A percentile compares a stretch with the other conserved stretches of the same genome.
Evolutionary conservation across 2,888 invertebrate species (phyloP).

Genomic region (Oxyscelio sp.): DNA sequence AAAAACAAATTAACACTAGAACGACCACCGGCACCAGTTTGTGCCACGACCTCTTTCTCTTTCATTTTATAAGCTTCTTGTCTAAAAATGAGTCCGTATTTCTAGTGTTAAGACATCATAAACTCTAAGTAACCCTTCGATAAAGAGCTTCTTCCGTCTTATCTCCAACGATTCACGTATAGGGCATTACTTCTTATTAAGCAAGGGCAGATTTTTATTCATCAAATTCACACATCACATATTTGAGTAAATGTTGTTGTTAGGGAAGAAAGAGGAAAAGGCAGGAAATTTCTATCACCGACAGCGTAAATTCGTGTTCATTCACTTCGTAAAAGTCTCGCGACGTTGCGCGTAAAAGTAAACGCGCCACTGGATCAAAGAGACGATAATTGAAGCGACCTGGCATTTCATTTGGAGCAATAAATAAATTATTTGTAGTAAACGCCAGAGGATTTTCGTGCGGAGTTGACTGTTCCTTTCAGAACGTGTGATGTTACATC

Average conservation of each 20-base stretch:
- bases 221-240: too few relatives aligned
- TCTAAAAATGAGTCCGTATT: too few relatives aligned
- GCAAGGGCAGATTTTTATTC: too few relatives aligned
- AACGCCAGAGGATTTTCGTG: not conserved
- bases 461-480: not conserved
- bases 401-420: slow-evolving; percentile 3
- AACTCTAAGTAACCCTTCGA: not conserved
- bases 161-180: too few relatives aligned
- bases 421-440: slow-evolving; percentile 3
- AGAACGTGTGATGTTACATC: slow-evolving; percentile 12
- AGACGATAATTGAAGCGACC: not conserved
- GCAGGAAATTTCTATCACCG: not conserved
- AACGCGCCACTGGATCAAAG: slow-evolving; percentile 3
- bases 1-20: not conserved
- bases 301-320: slow-evolving; percentile 13
- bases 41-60: too few relatives aligned
- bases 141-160: slow-evolving; percentile 47
- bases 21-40: too few relatives aligned
- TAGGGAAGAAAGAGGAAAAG: too few relatives aligned
- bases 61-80: too few relatives aligned
- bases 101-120: too few relatives aligned
- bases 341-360: slow-evolving; percentile 1
- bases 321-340: not conserved
- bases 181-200: too few relatives aligned
- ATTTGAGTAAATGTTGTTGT: not conserved